Evolutionary conservation across 1,140 invertebrate genomes (phyloP).

Genomic region (Drosophila nikananu): DNA sequence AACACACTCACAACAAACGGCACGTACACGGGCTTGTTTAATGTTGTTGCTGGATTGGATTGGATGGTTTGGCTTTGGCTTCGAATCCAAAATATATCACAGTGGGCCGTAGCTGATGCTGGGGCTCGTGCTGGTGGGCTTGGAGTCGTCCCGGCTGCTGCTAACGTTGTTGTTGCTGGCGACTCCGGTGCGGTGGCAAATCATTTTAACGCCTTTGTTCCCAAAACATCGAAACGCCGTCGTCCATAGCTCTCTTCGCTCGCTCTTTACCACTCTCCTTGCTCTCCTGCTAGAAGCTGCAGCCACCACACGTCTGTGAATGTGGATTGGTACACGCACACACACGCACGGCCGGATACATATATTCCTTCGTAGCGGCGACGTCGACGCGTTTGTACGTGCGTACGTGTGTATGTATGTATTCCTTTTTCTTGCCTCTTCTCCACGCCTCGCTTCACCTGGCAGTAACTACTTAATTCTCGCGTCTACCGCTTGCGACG

Average conservation of each 20-base stretch:
- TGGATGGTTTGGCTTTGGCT: slow-evolving; percentile 52
- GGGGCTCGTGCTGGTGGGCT: slow-evolving; percentile 43
- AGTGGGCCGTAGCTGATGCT: slow-evolving; percentile 35
- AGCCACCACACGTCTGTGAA: slow-evolving; percentile 41
- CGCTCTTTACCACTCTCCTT: slow-evolving; percentile 20
- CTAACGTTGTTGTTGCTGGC: slow-evolving; percentile 39
- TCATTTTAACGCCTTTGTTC: slow-evolving; percentile 70
- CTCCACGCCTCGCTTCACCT: slow-evolving; percentile 34
- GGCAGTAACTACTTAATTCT: slow-evolving; percentile 22
- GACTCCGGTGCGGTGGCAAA: slow-evolving; percentile 45
- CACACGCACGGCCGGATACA: slow-evolving; percentile 59
- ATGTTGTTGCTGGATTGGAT: slow-evolving; percentile 18
- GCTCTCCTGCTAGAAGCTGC: slow-evolving; percentile 59
- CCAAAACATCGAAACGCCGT: slow-evolving; percentile 60
- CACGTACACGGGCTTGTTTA: slow-evolving; percentile 27
- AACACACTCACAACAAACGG: slow-evolving; percentile 11
- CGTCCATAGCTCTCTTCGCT: slow-evolving; percentile 33
- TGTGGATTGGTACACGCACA: slow-evolving; percentile 21
- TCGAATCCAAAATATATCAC: slow-evolving; percentile 73
- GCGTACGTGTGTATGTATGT: slow-evolving; percentile 68
- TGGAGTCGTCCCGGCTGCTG: slow-evolving; percentile 51
- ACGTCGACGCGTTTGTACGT: slow-evolving; percentile 53
- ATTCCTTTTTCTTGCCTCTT: slow-evolving; percentile 59
- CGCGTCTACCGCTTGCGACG: slow-evolving; percentile 19
- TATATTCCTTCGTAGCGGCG: slow-evolving; percentile 71